A percentile compares a stretch with the other conserved stretches of the same genome.
phyloP scores from a whole-genome alignment of 2,888 invertebrate genomes.

The Villa cingulata region DNA sequence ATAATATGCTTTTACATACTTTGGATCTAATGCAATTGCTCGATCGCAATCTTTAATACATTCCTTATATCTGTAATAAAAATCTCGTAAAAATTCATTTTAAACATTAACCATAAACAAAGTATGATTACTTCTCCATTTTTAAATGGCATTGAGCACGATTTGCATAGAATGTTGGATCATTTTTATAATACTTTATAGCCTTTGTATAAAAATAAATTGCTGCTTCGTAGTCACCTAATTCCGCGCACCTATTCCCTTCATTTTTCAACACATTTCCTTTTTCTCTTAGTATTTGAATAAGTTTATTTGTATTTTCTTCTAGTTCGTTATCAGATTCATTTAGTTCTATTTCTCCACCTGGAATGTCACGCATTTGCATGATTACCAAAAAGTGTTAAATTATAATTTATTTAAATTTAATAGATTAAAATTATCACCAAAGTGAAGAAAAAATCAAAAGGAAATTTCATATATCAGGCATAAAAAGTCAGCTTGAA shows the following conservation, averaged over 20 bases:
- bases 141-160: constrained; percentile 77
- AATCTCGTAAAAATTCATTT: constrained; percentile 9
- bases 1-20: constrained; percentile 73
- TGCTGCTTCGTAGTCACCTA: constrained; percentile 71
- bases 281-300: constrained; percentile 9
- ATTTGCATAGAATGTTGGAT: constrained; percentile 74
- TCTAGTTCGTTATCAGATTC: no score
- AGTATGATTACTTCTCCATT: constrained; percentile 48
- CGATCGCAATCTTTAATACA: constrained; percentile 57
- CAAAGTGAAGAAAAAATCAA: no score
- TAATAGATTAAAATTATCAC: no score
- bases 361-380: no score
- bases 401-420: no score
- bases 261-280: constrained; percentile 34
- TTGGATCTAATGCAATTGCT: constrained; percentile 62
- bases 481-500: no score
- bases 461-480: no score
- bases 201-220: constrained; percentile 77
- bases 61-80: constrained; percentile 19
- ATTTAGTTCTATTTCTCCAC: no score
- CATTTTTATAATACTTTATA: constrained; percentile 63
- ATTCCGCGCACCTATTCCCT: constrained; percentile 72
- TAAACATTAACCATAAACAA: not conserved
- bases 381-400: no score
- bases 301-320: no score